Evolutionary conservation across 2,797 vertebrate genomes (phyloP), one percentile per base, ranked within the genome.

Genomic region (Macropodus opercularis): DNA sequence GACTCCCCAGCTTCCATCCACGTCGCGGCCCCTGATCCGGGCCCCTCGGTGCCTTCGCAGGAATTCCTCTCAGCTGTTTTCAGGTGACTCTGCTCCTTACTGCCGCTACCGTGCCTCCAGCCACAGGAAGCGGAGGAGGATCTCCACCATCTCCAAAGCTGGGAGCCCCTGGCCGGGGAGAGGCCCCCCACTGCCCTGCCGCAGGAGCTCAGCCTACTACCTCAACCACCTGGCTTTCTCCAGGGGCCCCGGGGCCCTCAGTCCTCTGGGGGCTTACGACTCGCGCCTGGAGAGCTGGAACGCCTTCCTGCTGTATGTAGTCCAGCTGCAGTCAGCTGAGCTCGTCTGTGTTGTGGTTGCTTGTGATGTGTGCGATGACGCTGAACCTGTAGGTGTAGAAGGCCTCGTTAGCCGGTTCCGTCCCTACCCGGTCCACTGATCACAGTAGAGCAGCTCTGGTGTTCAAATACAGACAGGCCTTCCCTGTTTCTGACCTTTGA

Each of bases 251-350:
- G 75, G 84, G 4, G 63, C 84, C 8, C 71, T 90, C 46, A 79
- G 67, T 62, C 80, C 87, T 0, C 72, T 73, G 63, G 86, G 83
- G 19, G 68, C 68, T 35, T 72, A 87, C 26, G 74, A 91, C 69
- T 46, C 63, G 4, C 70, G 35, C 0, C 79, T 86, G 38, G 94
- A 94, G 19, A 73, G 87, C 72, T 95, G 94, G 94, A 95, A 89
- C 60, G 47, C 91, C 75, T 92, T 93, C 63, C 87, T 96, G 81
- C 92, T 91, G 95, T 98, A 96, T 89, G 95, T 96, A 93, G 59
- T 39, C 41, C 3, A 4, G 27, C 42, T 38, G 10, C 6, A n/a
- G n/a, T n/a, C n/a, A n/a, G n/a, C n/a, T n/a, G n/a, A 3, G 9
- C 26, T 27, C 2, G 8, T 23, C 3, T 1, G 7, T 8, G 2